Base-by-base conservation (phyloP, 2,888 invertebrate species). In the Philereme transversata region DNA sequence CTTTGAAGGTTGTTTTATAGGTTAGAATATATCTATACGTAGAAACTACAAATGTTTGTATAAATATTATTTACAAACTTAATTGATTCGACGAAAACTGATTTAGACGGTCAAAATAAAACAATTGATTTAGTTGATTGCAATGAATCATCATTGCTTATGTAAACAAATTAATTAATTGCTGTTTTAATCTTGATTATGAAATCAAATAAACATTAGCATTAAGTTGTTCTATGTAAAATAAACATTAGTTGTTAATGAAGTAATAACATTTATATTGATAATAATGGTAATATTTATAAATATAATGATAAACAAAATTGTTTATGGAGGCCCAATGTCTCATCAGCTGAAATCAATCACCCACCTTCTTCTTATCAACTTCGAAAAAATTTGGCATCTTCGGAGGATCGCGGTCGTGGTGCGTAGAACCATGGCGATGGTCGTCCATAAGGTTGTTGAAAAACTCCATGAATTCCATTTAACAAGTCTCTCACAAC, bases 331-430 rank as follows among this genome's bases (percentile, higher is more conserved):
- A 40, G 40, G 36, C 7, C 8, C 40, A 40, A 6, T 40, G 7
- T 5, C 22, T n/a, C 8, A 44, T 51, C 51, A 10, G 0, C 22
- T 11, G 0, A 50, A 40, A 40, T 6, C 0, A 33, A 50, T 22
- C 8, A 9, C 75, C 67, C 75, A 90, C 90, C 88, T 88, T 90
- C 70, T 88, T 90, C 77, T 90, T 90, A 81, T 91, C 90, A 72
- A 89, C 86, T 73, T 91, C 90, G 64, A 90, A 89, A 73, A 89
- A 90, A 77, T 90, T 90, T 0, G 89, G 87, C 89, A 87, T 88
- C 74, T 87, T 91, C 61, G 86, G 85, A 64, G 85, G 76, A 41
- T 87, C 88, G 59, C 74, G 76, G 36, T 87, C 88, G 64, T 74
- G 75, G 40, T 84, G 83, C 48, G 75, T 62, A 46, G 84, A 72